A percentile compares a stretch with the other conserved stretches of the same genome.
Evolutionary conservation across 2,113 vertebrate genomes (phyloP).

Genomic region (Suricata suricatta): DNA sequence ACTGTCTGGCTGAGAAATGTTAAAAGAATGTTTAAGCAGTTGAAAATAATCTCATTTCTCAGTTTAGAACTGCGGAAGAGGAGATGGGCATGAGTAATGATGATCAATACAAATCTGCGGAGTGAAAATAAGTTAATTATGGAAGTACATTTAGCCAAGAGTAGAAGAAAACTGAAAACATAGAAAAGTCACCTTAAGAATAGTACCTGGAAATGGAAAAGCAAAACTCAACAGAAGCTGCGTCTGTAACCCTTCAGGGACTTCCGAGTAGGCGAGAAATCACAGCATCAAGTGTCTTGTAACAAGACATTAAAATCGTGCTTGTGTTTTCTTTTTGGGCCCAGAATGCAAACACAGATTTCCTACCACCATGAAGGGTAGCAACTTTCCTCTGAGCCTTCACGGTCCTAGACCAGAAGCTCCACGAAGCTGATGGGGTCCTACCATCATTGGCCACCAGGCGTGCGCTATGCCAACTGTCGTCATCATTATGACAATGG

Average conservation of each 20-base stretch:
- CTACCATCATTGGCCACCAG: too few relatives aligned
- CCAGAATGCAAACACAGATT: not conserved
- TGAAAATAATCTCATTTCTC: not conserved
- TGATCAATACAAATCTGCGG: not conserved
- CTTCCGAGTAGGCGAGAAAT: not conserved
- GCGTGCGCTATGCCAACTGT: not conserved
- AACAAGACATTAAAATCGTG: not conserved
- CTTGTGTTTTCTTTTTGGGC: not conserved
- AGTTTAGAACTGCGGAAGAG: not conserved
- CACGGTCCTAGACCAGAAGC: not conserved
- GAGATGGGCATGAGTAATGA: not conserved
- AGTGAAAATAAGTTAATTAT: slow-evolving; percentile 8
- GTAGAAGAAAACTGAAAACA: not conserved
- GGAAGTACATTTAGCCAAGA: slow-evolving; percentile 45
- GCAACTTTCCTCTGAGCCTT: not conserved
- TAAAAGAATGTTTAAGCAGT: not conserved
- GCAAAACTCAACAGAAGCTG: not conserved
- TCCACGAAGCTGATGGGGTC: fast-evolving
- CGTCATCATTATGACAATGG: fast-evolving
- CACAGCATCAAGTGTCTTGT: not conserved
- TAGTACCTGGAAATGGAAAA: not conserved
- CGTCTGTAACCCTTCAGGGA: not conserved
- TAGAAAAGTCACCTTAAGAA: slow-evolving; percentile 44
- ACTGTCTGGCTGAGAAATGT: not conserved
- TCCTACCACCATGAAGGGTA: not conserved